phyloP scores from a whole-genome alignment of 2,888 invertebrate genomes.

The Drosophila prostipennis region DNA sequence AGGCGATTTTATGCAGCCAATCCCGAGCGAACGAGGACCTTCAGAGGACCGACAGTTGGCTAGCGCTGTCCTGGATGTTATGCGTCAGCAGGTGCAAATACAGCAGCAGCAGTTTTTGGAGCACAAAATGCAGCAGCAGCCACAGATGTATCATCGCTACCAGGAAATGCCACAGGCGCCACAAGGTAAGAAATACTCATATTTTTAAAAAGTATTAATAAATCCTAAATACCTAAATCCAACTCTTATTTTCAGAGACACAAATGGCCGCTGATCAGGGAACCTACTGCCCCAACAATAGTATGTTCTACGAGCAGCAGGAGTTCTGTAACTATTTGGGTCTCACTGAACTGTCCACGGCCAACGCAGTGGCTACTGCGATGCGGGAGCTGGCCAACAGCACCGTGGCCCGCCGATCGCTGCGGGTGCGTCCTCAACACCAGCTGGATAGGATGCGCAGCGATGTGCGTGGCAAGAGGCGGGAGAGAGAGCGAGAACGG shows the following conservation, averaged over 20 bases:
- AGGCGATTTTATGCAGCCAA: background rate
- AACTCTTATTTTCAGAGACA: background rate
- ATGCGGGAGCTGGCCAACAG: conserved; percentile 79
- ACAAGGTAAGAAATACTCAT: background rate
- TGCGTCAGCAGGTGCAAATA: conserved; percentile 28
- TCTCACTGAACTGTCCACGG: conserved; percentile 81
- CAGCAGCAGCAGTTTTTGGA: conserved; percentile 16
- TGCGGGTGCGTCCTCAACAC: conserved; percentile 78
- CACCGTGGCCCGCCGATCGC: conserved; percentile 74
- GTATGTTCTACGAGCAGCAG: conserved; percentile 79
- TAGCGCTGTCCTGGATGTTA: conserved; percentile 28
- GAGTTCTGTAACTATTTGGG: conserved; percentile 84
- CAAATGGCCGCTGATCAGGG: background rate
- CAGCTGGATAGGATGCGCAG: conserved; percentile 75
- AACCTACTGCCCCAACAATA: conserved; percentile 33
- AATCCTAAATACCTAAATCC: no score
- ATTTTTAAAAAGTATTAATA: no score
- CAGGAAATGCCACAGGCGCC: conserved; percentile 4
- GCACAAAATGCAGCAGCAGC: conserved; percentile 4
- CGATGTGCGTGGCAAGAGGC: conserved; percentile 50
- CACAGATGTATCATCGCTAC: conserved; percentile 4
- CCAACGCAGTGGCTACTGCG: conserved; percentile 80
- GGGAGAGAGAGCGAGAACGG: conserved; percentile 38
- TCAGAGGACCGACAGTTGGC: conserved; percentile 12
- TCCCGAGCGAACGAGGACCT: background rate